Evolutionary conservation across 2,113 vertebrate species (phyloP), one percentile per base, ranked within the genome.

Genomic region (Rhineura floridana): DNA sequence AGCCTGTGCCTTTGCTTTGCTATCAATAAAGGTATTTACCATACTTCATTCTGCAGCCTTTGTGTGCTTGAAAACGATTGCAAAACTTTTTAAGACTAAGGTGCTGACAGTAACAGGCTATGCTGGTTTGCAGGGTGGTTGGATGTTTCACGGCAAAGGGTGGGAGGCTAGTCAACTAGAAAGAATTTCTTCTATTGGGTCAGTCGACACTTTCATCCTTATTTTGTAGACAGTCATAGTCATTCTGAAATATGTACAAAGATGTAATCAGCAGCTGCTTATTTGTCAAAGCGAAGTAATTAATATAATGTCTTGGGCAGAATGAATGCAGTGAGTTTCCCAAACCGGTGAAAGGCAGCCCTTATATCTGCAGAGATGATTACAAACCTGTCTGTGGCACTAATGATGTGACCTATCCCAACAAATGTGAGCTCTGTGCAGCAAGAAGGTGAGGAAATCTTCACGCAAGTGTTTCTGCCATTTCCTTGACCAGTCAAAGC

Each of bases 391-490:
- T 95, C 6, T 95, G 94, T 88, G 94, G 95, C 25, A 92, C 91
- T n/a, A 59, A 95, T 80, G 93, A 93, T 25, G 90, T 93, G 85
- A 95, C 95, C 39, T 95, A 95, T 1, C 88, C 90, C 4, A 95
- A 95, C 50, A 83, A 91, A 85, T 95, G 95, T 33, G 44, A 67
- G 39, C 67, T 95, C 33, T 94, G 93, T 59, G 79, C 7, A 1
- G 89, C 92, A 86, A 92, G 0, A 83, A 88, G 94, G 95, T 95
- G 76, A 95, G 93, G 94, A 93, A 13, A 30, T 21, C 12, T 65
- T 63, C 30, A 10, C 17, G 33, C 9, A 28, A 3, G 6, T 65
- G 39, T 65, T 63, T 30, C 62, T 69, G 30, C 33, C 33, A 33
- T 33, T 69, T 59, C 33, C 10, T 33, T 69, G 67, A 62, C 3